Evolutionary conservation across 2,888 invertebrate species (phyloP).

Genomic region (Erynnis tages): DNA sequence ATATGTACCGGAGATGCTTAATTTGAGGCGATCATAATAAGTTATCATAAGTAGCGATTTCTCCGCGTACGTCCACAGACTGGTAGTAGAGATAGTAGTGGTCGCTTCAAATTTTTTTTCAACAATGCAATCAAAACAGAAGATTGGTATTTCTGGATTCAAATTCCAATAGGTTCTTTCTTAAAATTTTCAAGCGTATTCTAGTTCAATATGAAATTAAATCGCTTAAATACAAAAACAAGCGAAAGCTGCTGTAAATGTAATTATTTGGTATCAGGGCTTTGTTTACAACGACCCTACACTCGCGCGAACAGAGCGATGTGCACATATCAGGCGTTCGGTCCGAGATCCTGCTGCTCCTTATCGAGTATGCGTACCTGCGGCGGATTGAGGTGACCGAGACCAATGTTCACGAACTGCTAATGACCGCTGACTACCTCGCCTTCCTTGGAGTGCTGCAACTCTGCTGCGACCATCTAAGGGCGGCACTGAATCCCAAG

Average conservation of each 20-base stretch:
- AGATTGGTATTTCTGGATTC: no score
- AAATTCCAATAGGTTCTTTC: no score
- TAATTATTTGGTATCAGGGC: constrained; percentile 75
- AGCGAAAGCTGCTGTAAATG: not conserved
- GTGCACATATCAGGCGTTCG: constrained; percentile 89
- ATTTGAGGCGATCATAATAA: no score
- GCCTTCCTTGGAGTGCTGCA: constrained; percentile 91
- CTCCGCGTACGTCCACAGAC: no score
- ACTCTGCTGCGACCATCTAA: constrained; percentile 89
- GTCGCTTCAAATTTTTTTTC: no score
- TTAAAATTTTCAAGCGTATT: no score
- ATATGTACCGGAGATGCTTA: no score
- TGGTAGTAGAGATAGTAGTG: no score
- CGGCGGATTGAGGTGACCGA: constrained; percentile 88
- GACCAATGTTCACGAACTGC: constrained; percentile 89
- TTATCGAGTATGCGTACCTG: constrained; percentile 93
- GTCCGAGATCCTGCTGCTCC: constrained; percentile 87
- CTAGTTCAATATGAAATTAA: no score
- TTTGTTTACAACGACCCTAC: constrained; percentile 90
- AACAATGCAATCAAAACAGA: no score
- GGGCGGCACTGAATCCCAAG: constrained; percentile 84
- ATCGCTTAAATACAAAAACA: no score
- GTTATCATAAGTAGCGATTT: no score
- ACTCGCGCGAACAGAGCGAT: constrained; percentile 85
- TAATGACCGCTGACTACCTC: constrained; percentile 94